A percentile compares a stretch with the other conserved stretches of the same genome.
phyloP scores from a whole-genome alignment of 2,797 vertebrate species.

The Chromis chromis region DNA sequence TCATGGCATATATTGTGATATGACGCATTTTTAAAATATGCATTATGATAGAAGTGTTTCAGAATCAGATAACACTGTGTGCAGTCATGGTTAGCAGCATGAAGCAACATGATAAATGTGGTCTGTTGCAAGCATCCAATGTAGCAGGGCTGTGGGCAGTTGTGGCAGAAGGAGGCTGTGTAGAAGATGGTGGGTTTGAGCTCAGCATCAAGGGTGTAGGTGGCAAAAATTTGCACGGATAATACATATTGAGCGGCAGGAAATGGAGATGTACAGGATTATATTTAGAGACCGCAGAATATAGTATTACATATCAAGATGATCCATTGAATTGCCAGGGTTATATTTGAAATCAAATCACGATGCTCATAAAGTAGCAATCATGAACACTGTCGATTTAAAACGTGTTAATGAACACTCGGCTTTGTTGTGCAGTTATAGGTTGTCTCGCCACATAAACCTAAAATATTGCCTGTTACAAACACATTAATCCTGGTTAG shows the following conservation, averaged over 20 bases:
- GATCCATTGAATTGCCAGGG: background rate
- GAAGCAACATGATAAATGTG: background rate
- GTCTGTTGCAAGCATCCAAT: background rate
- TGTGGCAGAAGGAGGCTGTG: background rate
- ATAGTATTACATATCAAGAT: background rate
- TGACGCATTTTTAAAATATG: background rate
- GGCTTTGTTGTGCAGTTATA: background rate
- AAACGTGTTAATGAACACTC: background rate
- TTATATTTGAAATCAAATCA: background rate
- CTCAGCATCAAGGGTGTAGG: conserved; percentile 4
- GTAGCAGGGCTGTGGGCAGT: background rate
- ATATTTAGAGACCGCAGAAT: background rate
- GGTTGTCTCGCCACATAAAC: background rate
- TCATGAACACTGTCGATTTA: background rate
- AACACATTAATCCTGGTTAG: background rate
- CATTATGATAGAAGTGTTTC: background rate
- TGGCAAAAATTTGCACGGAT: background rate
- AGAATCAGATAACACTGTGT: background rate
- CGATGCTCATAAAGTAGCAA: background rate
- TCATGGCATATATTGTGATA: background rate
- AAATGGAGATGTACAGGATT: background rate
- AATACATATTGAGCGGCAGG: background rate
- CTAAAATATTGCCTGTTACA: background rate
- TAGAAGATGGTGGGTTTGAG: conserved; percentile 13
- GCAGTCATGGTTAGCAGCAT: background rate